These are phyloP conservation scores for Coregonus suidteri DNA, from an alignment of 2,797 vertebrate species.

Conservation along the genomic window DNA sequence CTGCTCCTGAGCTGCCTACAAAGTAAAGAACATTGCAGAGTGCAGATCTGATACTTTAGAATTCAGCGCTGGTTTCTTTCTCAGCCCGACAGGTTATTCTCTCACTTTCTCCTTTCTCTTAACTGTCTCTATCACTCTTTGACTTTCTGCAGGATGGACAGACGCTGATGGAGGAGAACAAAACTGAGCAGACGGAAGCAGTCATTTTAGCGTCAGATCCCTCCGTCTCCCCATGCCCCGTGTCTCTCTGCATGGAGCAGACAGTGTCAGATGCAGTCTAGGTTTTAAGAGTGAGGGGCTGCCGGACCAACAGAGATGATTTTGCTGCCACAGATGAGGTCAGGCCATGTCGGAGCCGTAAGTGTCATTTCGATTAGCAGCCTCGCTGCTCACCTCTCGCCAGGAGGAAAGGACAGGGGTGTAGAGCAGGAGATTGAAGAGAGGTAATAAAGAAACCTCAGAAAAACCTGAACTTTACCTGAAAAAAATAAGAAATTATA, in stretches of 20 bases:
- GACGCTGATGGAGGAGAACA: conserved; percentile 50
- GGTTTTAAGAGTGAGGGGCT: background rate
- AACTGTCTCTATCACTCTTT: conserved; percentile 53
- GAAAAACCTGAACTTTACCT: background rate
- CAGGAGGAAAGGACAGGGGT: conserved; percentile 48
- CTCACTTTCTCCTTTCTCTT: conserved; percentile 43
- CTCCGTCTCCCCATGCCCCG: conserved; percentile 30
- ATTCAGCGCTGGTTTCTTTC: conserved; percentile 33
- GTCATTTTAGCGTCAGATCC: conserved; percentile 28
- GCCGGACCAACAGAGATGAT: conserved; percentile 38
- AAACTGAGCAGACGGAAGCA: conserved; percentile 43
- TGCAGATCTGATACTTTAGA: background rate
- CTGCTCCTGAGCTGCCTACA: background rate
- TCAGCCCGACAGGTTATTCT: conserved; percentile 41
- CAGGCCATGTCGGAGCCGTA: conserved; percentile 45
- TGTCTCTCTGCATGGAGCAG: background rate
- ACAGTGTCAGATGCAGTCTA: background rate
- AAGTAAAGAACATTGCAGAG: background rate
- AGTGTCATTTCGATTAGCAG: conserved; percentile 65
- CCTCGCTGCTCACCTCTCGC: conserved; percentile 21
- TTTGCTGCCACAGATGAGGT: conserved; percentile 58
- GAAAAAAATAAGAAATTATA: background rate
- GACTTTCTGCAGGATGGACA: conserved; percentile 42
- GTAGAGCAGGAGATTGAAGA: conserved; percentile 39
- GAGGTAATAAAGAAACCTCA: background rate